A percentile compares a stretch with the other conserved stretches of the same genome.
Evolutionary conservation across 2,888 invertebrate species (phyloP).

Genomic region (Andrena minutula): DNA sequence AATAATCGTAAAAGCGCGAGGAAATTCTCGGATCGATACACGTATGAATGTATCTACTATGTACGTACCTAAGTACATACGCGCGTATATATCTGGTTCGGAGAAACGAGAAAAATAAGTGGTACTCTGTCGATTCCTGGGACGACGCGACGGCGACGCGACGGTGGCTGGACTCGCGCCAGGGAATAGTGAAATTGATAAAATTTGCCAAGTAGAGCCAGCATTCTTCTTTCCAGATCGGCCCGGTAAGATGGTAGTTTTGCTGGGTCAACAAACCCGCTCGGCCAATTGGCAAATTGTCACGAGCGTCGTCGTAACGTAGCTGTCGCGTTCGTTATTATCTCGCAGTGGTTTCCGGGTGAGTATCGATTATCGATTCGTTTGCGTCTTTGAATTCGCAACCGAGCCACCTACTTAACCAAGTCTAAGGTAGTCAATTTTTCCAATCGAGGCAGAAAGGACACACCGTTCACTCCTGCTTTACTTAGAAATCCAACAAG

Average conservation of each 20-base stretch:
- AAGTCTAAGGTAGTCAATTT: background rate
- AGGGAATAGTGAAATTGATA: conserved; percentile 79
- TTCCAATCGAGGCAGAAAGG: conserved; percentile 7
- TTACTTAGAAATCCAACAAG: conserved; percentile 46
- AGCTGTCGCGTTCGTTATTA: conserved; percentile 17
- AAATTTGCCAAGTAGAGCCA: conserved; percentile 75
- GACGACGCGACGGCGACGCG: background rate
- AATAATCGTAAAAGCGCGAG: conserved; percentile 20
- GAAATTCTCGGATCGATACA: conserved; percentile 29
- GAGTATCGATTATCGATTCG: conserved; percentile 5
- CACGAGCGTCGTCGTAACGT: conserved; percentile 45
- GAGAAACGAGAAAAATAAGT: conserved; percentile 49
- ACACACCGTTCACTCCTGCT: conserved; percentile 44
- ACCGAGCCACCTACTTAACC: background rate
- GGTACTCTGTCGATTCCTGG: conserved; percentile 42
- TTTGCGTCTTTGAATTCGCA: background rate
- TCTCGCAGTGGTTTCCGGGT: background rate
- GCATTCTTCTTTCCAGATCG: conserved; percentile 45
- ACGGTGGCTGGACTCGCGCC: conserved; percentile 70
- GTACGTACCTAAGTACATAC: no score
- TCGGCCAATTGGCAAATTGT: conserved; percentile 76
- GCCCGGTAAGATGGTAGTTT: conserved; percentile 69
- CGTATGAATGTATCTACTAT: no score
- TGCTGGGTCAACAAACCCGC: conserved; percentile 75
- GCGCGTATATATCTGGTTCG: conserved; percentile 20